Evolutionary conservation across 2,888 invertebrate genomes (phyloP).

Genomic region (Escarpia spicata): DNA sequence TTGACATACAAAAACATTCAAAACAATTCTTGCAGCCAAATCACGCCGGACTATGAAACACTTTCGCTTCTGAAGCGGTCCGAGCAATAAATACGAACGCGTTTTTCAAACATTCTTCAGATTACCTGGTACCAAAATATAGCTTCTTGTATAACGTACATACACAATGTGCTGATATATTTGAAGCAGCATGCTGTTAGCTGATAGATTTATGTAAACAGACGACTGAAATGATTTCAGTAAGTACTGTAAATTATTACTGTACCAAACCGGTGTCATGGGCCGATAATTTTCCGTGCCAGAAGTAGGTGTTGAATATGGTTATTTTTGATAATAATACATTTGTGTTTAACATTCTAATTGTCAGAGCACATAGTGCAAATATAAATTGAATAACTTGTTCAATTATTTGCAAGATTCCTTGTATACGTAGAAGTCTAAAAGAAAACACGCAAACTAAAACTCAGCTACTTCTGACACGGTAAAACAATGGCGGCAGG

Average conservation of each 20-base stretch:
- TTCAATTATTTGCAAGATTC: too few relatives aligned
- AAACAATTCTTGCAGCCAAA: not conserved
- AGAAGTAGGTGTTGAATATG: too few relatives aligned
- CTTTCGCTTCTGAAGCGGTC: not conserved
- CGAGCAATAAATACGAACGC: not conserved
- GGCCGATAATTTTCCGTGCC: too few relatives aligned
- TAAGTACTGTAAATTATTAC: not conserved
- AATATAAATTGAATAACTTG: too few relatives aligned
- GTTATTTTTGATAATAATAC: too few relatives aligned
- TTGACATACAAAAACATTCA: not conserved
- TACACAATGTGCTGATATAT: not conserved
- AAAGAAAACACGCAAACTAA: too few relatives aligned
- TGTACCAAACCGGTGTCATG: too few relatives aligned
- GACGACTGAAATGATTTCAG: not conserved
- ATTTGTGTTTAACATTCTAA: too few relatives aligned
- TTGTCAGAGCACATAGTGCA: too few relatives aligned
- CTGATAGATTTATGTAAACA: not conserved
- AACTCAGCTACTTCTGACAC: too few relatives aligned
- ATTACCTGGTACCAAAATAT: not conserved
- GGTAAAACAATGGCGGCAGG: too few relatives aligned
- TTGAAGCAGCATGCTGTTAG: not conserved
- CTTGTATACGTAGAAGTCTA: too few relatives aligned
- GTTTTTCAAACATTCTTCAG: not conserved
- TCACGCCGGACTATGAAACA: not conserved
- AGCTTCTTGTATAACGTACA: not conserved